Conservation (phyloP, 2,113 vertebrate species). For the Mustelus asterias region DNA sequence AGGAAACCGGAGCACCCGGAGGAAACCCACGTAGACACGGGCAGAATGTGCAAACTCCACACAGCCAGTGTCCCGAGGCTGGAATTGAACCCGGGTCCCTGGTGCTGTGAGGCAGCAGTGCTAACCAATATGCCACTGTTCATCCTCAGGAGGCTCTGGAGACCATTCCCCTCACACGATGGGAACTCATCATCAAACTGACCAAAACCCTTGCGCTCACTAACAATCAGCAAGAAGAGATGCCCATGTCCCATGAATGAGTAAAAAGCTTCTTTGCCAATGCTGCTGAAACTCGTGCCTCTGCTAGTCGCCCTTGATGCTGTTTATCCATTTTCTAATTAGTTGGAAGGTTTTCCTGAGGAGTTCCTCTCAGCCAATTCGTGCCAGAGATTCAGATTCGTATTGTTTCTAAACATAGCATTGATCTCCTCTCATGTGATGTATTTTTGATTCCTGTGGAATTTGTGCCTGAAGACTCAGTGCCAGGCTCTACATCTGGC, state of each 20-base stretch:
- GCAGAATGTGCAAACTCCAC: no score
- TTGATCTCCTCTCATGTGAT: background rate
- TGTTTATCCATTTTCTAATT: slow-evolving; percentile 10
- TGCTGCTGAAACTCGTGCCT: background rate
- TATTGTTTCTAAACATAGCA: background rate
- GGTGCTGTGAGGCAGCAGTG: no score
- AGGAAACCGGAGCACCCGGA: no score
- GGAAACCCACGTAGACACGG: no score
- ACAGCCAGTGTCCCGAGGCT: no score
- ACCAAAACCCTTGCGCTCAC: slow-evolving; percentile 59
- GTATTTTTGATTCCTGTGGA: background rate
- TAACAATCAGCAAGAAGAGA: slow-evolving; percentile 39
- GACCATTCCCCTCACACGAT: slow-evolving; percentile 71
- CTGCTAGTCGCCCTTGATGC: background rate
- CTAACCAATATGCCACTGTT: no score
- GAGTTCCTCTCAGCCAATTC: background rate
- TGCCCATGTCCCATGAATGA: no score
- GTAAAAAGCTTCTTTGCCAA: background rate
- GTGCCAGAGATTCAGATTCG: background rate
- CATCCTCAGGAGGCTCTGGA: slow-evolving; percentile 45
- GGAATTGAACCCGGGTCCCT: no score
- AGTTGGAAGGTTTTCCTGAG: background rate
- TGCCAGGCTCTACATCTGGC: background rate
- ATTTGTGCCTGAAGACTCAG: background rate
- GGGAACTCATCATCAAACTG: slow-evolving; percentile 64